Evolutionary conservation across 2,888 invertebrate species (phyloP).

Genomic region (Eupelmus urozonus): DNA sequence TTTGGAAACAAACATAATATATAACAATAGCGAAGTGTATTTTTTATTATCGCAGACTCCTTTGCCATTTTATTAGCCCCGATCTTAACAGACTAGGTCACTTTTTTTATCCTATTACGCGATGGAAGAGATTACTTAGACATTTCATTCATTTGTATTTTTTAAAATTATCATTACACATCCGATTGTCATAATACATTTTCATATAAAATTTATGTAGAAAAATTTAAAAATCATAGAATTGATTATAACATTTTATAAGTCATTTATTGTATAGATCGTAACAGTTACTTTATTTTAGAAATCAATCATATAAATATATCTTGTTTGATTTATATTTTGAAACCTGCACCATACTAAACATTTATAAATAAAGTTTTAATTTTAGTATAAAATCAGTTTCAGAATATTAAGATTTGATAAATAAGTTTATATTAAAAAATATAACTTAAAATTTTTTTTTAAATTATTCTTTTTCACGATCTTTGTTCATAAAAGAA

Average conservation of each 20-base stretch:
- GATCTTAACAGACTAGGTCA: conserved; percentile 55
- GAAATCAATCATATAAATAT: too few species aligned
- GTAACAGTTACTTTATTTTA: too few species aligned
- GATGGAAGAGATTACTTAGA: conserved; percentile 31
- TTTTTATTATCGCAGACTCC: conserved; percentile 39
- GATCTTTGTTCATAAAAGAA: not conserved
- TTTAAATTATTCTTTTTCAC: not conserved
- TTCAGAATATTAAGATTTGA: not conserved
- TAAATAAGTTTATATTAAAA: not conserved
- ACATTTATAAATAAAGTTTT: not conserved
- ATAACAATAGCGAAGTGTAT: conserved; percentile 52
- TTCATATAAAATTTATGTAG: conserved; percentile 23
- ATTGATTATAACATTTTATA: not conserved
- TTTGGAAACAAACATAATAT: conserved; percentile 59
- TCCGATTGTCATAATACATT: not conserved
- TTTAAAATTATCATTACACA: conserved; percentile 11
- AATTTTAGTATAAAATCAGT: not conserved
- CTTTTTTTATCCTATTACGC: conserved; percentile 40
- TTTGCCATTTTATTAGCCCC: conserved; percentile 45
- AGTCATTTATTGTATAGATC: conserved; percentile 4
- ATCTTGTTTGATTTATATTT: not conserved
- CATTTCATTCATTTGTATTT: conserved; percentile 15
- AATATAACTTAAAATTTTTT: too few species aligned
- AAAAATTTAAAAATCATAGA: conserved; percentile 18
- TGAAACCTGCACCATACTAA: too few species aligned